Evolutionary conservation across 2,888 invertebrate genomes (phyloP).

Genomic region (Drosophila multiciliata): DNA sequence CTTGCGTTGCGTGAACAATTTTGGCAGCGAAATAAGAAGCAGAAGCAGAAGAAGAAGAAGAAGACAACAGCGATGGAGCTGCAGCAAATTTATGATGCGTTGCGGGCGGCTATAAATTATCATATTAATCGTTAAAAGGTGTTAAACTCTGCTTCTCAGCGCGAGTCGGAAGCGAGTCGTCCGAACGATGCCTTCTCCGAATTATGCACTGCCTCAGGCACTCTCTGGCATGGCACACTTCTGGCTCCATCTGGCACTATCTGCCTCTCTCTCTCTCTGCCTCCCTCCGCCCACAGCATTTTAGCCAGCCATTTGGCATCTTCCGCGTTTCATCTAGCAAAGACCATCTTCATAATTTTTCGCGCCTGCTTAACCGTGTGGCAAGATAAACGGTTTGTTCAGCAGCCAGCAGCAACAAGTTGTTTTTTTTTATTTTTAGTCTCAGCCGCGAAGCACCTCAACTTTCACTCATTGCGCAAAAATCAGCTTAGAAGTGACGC

Average conservation of each 20-base stretch:
- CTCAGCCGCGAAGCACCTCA: slow-evolving; percentile 23
- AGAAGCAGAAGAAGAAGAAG: not conserved
- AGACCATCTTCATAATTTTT: slow-evolving; percentile 18
- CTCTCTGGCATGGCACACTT: not conserved
- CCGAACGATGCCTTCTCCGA: not conserved
- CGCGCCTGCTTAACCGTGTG: slow-evolving; percentile 6
- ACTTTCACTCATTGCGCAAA: slow-evolving; percentile 67
- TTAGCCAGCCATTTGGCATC: not conserved
- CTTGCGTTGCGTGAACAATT: slow-evolving; percentile 21
- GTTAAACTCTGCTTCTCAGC: slow-evolving; percentile 34
- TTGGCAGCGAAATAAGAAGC: not conserved
- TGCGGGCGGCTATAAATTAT: slow-evolving; percentile 54
- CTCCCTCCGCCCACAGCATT: too few species aligned
- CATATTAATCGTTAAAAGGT: slow-evolving; percentile 61
- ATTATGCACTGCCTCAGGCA: slow-evolving; percentile 14
- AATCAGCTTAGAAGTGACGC: slow-evolving; percentile 37
- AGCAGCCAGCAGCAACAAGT: slow-evolving; percentile 16
- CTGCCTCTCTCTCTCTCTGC: not conserved
- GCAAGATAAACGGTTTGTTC: slow-evolving; percentile 24
- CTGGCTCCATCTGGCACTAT: not conserved
- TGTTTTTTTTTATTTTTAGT: slow-evolving; percentile 5
- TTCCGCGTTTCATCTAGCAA: slow-evolving; percentile 20
- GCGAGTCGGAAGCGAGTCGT: slow-evolving; percentile 14
- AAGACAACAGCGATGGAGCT: slow-evolving; percentile 3
- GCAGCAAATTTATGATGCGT: slow-evolving; percentile 50